phyloP scores from a whole-genome alignment of 2,797 vertebrate genomes.

The Monodelphis domestica region DNA sequence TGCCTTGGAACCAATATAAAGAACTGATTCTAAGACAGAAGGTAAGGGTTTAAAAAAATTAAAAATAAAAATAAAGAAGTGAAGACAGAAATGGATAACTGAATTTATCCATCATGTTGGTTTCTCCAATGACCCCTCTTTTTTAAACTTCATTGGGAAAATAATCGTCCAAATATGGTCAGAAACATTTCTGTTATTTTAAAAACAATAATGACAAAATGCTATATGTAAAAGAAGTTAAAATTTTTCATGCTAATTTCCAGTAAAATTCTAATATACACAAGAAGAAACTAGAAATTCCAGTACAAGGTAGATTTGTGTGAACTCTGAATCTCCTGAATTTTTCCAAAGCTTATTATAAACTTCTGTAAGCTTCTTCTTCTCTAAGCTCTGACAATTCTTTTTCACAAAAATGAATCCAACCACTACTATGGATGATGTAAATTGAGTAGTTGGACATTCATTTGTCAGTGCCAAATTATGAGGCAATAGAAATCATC shows the following conservation, averaged over 20 bases:
- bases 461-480: conserved; percentile 38
- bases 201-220: background rate
- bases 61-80: no score
- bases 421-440: conserved; percentile 31
- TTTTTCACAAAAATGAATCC: conserved; percentile 47
- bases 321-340: conserved; percentile 27
- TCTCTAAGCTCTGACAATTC: conserved; percentile 45
- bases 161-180: background rate
- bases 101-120: background rate
- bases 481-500: conserved; percentile 5
- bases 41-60: no score
- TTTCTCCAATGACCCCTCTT: background rate
- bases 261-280: conserved; percentile 21
- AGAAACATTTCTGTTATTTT: background rate
- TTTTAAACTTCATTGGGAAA: background rate
- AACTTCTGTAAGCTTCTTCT: conserved; percentile 48
- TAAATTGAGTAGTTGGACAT: conserved; percentile 35
- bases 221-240: conserved; percentile 1
- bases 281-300: conserved; percentile 33
- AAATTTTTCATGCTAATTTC: background rate
- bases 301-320: conserved; percentile 39
- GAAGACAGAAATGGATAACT: background rate
- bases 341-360: background rate
- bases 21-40: no score
- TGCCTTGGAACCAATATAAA: no score